Base-by-base conservation (phyloP, 2,113 vertebrate species). In the Alligator mississippiensis region DNA sequence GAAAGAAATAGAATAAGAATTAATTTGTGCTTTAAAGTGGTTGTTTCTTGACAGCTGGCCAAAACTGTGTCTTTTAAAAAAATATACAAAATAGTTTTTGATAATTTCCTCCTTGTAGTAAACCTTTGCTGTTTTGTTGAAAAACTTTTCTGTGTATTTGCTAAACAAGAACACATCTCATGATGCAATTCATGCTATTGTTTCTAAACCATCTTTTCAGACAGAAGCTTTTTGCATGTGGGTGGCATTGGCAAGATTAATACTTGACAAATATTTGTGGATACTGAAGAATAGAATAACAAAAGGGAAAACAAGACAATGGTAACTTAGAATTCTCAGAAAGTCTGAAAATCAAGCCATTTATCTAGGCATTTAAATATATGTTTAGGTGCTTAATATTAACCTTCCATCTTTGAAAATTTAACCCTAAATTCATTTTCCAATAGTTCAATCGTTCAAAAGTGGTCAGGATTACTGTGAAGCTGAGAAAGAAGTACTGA, bases 181-280 rank as follows among this genome's bases (percentile, higher is more conserved):
- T 60, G 12, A 64, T 68, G 82, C 34, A 57, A 62, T 57, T 1
- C 8, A 80, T 75, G 25, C 27, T 88, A 59, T 57, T 80, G 27
- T 85, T 89, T 85, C 38, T 66, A 34, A 27, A 9, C 2, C 78
- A 78, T 34, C 1, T 38, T 55, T 25, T 84, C 77, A 77, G 54
- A 58, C 62, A 90, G 91, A 89, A 91, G 64, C 22, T 59, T 38
- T 86, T 77, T 92, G 58, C 58, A 47, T 64, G 77, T 91, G 54
- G 66, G 60, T 93, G 89, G 54, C 64, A 89, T 58, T 93, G 89
- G 54, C 62, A 89, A 84, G 24, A 95, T 90, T 68, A 84, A 62
- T 82, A 87, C 60, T 25, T 61, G 57, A 58, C 9, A 3, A 0
- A 89, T 90, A 1, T 91, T 25, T 58, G 82, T 88, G 25, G 18